Percentiles rank a stretch among this genome's conserved stretches.
phyloP scores from a whole-genome alignment of 2,113 vertebrate genomes.

The Gobiocypris rarus region DNA sequence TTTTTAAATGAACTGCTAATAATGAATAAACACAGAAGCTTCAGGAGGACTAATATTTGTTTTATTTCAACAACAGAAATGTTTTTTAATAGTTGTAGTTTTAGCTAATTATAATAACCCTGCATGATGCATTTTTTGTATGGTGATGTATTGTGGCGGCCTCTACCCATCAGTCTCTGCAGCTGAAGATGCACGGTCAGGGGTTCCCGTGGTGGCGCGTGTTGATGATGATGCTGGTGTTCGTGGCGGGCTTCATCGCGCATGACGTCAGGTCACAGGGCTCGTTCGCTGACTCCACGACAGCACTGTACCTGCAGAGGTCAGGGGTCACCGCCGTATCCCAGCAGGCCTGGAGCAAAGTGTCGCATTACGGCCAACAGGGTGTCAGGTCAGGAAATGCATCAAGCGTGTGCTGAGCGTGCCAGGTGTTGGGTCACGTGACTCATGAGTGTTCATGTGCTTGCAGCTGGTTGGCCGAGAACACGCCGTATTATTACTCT shows the following conservation, averaged over 20 bases:
- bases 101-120: no score
- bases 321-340: conserved; percentile 78
- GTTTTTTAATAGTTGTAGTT: not conserved
- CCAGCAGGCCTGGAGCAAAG: conserved; percentile 81
- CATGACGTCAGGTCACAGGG: conserved; percentile 83
- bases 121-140: not conserved
- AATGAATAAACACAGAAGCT: no score
- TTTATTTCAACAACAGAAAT: no score
- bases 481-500: conserved; percentile 77
- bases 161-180: conserved; percentile 72
- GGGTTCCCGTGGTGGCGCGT: conserved; percentile 84
- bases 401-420: not conserved
- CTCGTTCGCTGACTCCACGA: conserved; percentile 80
- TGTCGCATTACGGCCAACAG: conserved; percentile 75
- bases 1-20: no score
- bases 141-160: not conserved
- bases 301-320: conserved; percentile 74
- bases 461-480: conserved; percentile 85
- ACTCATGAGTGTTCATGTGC: not conserved
- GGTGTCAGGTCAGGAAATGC: conserved; percentile 79
- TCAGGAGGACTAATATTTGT: no score
- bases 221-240: conserved; percentile 80
- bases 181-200: conserved; percentile 80
- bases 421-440: no score
- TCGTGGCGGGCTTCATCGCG: conserved; percentile 77